Evolutionary conservation across 1,140 invertebrate species (phyloP).

Genomic region (Pseudachorutes palmiensis): DNA sequence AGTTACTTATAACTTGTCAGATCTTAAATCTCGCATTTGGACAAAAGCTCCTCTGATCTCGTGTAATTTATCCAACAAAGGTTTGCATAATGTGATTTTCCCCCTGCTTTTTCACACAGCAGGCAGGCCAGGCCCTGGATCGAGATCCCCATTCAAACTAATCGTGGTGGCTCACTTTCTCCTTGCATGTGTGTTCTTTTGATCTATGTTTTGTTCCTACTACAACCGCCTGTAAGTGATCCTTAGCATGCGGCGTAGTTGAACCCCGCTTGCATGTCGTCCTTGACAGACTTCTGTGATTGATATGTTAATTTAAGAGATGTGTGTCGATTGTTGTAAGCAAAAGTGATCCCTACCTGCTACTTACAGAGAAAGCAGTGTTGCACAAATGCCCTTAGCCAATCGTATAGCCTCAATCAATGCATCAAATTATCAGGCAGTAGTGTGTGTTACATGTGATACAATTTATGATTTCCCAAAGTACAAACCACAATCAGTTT

Average conservation of each 20-base stretch:
- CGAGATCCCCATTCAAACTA: not conserved
- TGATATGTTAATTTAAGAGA: constrained; percentile 9
- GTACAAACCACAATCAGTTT: no score
- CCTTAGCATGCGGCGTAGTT: not conserved
- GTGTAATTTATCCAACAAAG: no score
- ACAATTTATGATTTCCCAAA: no score
- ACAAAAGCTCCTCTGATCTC: constrained; percentile 1
- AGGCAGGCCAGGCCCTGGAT: not conserved
- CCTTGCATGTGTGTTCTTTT: not conserved
- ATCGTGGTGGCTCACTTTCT: not conserved
- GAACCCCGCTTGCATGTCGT: not conserved
- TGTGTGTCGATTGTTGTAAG: not conserved
- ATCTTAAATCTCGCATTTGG: not conserved
- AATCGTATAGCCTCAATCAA: not conserved
- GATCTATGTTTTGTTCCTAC: not conserved
- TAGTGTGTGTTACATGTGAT: no score
- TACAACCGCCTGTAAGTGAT: not conserved
- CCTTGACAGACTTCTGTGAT: constrained; percentile 1
- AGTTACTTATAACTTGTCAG: not conserved
- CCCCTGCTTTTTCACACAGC: not conserved
- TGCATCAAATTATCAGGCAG: no score
- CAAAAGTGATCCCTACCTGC: not conserved
- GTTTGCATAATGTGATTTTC: not conserved
- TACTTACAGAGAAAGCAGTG: not conserved
- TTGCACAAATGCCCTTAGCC: not conserved